Conservation (phyloP, 2,113 vertebrate genomes). For the Marmota flaviventris region DNA sequence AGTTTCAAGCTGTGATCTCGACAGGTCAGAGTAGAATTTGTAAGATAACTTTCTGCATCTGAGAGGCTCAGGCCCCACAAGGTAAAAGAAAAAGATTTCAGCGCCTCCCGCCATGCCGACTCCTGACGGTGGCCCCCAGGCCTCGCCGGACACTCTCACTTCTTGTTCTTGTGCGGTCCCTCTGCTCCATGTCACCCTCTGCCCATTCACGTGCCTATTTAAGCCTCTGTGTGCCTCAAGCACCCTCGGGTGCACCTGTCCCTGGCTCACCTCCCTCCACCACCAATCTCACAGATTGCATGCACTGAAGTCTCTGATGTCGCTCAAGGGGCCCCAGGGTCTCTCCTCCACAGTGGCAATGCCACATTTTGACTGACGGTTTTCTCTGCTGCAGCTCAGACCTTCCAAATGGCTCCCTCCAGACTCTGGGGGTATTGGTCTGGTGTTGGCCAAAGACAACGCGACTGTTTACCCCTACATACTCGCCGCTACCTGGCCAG, state of each 20-base stretch:
- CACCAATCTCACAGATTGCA: background rate
- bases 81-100: no score
- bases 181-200: rapidly evolving
- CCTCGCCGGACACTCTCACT: rapidly evolving
- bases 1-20: background rate
- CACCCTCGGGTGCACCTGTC: background rate
- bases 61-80: rapidly evolving
- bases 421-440: no score
- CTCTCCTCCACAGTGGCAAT: rapidly evolving
- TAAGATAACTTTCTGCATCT: background rate
- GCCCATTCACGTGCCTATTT: rapidly evolving
- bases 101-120: rapidly evolving
- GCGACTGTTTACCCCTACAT: background rate
- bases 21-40: background rate
- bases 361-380: background rate
- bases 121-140: rapidly evolving
- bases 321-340: rapidly evolving
- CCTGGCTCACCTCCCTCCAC: rapidly evolving
- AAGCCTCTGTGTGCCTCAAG: rapidly evolving
- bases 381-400: background rate
- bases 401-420: background rate
- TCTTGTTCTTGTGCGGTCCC: rapidly evolving
- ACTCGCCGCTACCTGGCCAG: rapidly evolving
- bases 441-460: background rate
- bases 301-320: background rate